Percentiles rank a stretch among this genome's conserved stretches.
Conservation (phyloP, 2,113 vertebrate species). For the Athene noctua region DNA sequence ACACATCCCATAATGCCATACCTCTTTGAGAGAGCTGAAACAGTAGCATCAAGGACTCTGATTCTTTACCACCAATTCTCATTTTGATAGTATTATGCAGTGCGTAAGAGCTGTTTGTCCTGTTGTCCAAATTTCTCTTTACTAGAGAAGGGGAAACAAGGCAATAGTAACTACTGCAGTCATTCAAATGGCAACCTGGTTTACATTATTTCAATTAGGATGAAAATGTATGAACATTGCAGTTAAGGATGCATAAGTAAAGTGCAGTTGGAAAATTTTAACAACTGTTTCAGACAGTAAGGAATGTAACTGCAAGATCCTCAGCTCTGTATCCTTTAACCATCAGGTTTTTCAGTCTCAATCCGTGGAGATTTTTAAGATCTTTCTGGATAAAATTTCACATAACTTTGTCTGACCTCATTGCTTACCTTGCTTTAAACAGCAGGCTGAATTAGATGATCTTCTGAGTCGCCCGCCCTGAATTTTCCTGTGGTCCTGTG, state of each 20-base stretch:
- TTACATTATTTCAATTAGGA: background rate
- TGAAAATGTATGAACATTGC: background rate
- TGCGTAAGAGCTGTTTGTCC: background rate
- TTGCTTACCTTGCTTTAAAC: background rate
- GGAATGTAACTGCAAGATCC: background rate
- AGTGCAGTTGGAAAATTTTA: background rate
- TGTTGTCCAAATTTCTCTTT: background rate
- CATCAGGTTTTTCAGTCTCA: background rate
- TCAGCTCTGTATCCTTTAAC: background rate
- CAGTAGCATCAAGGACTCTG: background rate
- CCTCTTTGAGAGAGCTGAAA: background rate
- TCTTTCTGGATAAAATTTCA: background rate
- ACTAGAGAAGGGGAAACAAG: background rate
- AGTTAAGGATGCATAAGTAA: background rate
- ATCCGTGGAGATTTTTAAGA: background rate
- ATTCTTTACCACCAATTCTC: background rate
- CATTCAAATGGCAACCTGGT: background rate
- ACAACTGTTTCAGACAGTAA: background rate
- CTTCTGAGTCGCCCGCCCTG: background rate
- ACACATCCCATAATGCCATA: background rate
- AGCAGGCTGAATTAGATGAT: background rate
- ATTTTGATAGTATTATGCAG: background rate
- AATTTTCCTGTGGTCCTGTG: background rate
- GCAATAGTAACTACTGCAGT: background rate
- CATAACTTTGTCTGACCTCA: background rate